A percentile compares a stretch with the other conserved stretches of the same genome.
Evolutionary conservation across 2,888 invertebrate species (phyloP).

Genomic region (Candidula unifasciata): DNA sequence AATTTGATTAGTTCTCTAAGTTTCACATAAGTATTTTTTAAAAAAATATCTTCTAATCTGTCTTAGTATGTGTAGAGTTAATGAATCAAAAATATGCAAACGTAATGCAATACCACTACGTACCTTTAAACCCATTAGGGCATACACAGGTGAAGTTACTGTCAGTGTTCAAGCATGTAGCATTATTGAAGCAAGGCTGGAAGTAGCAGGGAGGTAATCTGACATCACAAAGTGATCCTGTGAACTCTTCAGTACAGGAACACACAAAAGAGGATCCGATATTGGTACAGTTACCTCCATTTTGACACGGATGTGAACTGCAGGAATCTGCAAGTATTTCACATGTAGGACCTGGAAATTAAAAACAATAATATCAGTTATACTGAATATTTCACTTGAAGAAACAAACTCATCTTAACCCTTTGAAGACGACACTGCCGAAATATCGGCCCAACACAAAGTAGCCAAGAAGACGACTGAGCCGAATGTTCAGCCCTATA

Average conservation of each 20-base stretch:
- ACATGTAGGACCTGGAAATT: conserved; percentile 56
- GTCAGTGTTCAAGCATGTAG: conserved; percentile 57
- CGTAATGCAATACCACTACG: background rate
- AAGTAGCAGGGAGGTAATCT: conserved; percentile 48
- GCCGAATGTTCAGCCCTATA: too few species aligned
- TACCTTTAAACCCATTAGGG: conserved; percentile 39
- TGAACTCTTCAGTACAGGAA: conserved; percentile 56
- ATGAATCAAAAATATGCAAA: background rate
- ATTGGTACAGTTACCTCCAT: conserved; percentile 60
- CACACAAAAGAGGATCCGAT: conserved; percentile 54
- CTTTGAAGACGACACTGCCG: too few species aligned
- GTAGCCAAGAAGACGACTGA: too few species aligned
- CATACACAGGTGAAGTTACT: conserved; percentile 59
- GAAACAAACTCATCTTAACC: too few species aligned
- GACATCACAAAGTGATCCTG: conserved; percentile 57
- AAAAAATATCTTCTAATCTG: too few species aligned
- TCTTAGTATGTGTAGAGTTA: too few species aligned
- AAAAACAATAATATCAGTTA: background rate
- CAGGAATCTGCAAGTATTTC: conserved; percentile 65
- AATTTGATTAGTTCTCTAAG: too few species aligned
- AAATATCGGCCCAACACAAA: too few species aligned
- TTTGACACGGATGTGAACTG: conserved; percentile 67
- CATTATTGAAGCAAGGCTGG: conserved; percentile 59
- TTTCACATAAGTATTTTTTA: too few species aligned
- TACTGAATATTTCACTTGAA: too few species aligned